These are phyloP conservation scores for Bombycilla garrulus DNA, from an alignment of 2,113 vertebrate genomes.

Conservation along the genomic window DNA sequence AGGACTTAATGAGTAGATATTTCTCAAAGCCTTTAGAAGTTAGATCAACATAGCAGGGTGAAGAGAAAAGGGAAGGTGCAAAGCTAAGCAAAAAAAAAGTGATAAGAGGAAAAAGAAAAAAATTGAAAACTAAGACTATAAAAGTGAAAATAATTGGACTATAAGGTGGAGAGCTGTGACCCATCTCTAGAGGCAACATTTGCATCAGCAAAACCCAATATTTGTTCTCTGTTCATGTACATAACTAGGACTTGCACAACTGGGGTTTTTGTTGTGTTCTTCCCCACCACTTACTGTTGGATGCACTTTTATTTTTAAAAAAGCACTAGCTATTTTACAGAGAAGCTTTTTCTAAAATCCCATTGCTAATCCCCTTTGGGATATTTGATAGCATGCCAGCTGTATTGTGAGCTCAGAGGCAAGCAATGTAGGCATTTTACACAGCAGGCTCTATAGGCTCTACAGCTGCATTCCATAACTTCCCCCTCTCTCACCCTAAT, in stretches of 20 bases:
- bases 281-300: neutral
- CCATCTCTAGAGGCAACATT: neutral
- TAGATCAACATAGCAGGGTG: neutral
- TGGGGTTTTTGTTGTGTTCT: neutral
- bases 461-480: neutral
- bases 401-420: conserved; percentile 28
- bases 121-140: neutral
- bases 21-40: neutral
- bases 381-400: conserved; percentile 41
- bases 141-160: neutral
- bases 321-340: neutral
- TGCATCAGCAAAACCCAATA: neutral
- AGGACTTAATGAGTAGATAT: neutral
- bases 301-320: neutral
- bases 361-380: neutral
- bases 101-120: neutral
- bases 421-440: conserved; percentile 8
- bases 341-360: neutral
- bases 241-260: neutral
- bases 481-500: rapidly evolving
- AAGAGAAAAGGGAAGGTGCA: neutral
- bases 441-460: neutral
- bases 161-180: neutral
- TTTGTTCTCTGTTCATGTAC: neutral
- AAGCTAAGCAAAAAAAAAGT: neutral